Conservation (phyloP, 2,797 vertebrate genomes). For the Chrosomus eos region DNA sequence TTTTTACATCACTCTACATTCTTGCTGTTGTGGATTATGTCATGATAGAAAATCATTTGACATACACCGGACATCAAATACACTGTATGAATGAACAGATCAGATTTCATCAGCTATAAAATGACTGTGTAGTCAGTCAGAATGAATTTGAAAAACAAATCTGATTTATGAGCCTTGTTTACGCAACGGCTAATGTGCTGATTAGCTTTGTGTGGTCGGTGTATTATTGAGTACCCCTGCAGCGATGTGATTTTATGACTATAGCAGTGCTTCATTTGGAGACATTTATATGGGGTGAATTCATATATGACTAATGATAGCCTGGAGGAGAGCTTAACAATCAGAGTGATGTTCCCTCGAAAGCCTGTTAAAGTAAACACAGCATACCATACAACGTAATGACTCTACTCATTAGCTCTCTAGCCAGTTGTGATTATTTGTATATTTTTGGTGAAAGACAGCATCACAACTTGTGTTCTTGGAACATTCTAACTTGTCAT, state of each 20-base stretch:
- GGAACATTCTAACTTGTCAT: background rate
- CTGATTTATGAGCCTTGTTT: background rate
- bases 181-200: constrained; percentile 37
- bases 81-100: background rate
- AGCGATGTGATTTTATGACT: constrained; percentile 23
- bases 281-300: constrained; percentile 38
- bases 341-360: constrained; percentile 28
- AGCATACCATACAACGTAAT: background rate
- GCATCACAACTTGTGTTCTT: background rate
- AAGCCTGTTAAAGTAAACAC: constrained; percentile 23
- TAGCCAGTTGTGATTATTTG: constrained; percentile 33
- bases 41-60: background rate
- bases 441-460: constrained; percentile 22
- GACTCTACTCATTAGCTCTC: constrained; percentile 12
- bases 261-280: constrained; percentile 37
- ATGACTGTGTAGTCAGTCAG: constrained; percentile 1
- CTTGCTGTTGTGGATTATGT: background rate
- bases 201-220: constrained; percentile 63
- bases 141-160: background rate
- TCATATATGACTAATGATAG: constrained; percentile 56
- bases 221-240: constrained; percentile 48
- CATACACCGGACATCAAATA: background rate
- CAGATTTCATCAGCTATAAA: background rate
- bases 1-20: background rate
- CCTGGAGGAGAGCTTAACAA: constrained; percentile 35